Evolutionary conservation across 2,888 invertebrate genomes (phyloP), one percentile per base, ranked within the genome.

Genomic region (Aphrophora alni): DNA sequence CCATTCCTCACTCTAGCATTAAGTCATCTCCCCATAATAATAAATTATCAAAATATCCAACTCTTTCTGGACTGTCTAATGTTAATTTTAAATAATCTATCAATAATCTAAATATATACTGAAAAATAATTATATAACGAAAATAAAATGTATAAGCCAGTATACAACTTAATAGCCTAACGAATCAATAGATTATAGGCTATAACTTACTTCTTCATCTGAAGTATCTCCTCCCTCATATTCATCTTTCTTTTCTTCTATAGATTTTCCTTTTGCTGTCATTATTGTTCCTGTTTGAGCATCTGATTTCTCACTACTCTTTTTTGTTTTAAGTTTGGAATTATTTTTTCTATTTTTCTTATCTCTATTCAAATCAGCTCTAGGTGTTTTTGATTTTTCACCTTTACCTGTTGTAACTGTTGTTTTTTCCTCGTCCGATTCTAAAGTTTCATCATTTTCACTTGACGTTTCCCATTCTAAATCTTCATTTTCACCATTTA

Each of bases 221-320:
- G 98, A 98, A 10, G 96, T 95, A 89, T 98, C 98, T 27, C 93
- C 91, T 2, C 92, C 92, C 84, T 92, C 94, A 86, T 97, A 97
- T 88, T 97, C 96, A 83, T 93, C 83, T 73, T 80, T 80, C 1
- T 78, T 75, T 59, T 84, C 84, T 27, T 82, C 81, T 68, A 69
- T 70, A 25, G 44, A 28, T 69, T 84, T 73, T 59, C 75, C 80
- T 77, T 80, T 76, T 26, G 83, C 82, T 33, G 74, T 70, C n/a
- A n/a, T n/a, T n/a, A n/a, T n/a, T n/a, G n/a, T n/a, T n/a, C n/a
- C n/a, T n/a, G n/a, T n/a, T n/a, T n/a, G n/a, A n/a, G n/a, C n/a
- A n/a, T n/a, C n/a, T 17, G 72, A 44, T 25, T 73, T 21, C 26
- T 82, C 73, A 69, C 80, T 77, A 51, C 82, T 82, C 73, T 83